Conservation (phyloP, 2,797 vertebrate genomes). For the Squalus acanthias region DNA sequence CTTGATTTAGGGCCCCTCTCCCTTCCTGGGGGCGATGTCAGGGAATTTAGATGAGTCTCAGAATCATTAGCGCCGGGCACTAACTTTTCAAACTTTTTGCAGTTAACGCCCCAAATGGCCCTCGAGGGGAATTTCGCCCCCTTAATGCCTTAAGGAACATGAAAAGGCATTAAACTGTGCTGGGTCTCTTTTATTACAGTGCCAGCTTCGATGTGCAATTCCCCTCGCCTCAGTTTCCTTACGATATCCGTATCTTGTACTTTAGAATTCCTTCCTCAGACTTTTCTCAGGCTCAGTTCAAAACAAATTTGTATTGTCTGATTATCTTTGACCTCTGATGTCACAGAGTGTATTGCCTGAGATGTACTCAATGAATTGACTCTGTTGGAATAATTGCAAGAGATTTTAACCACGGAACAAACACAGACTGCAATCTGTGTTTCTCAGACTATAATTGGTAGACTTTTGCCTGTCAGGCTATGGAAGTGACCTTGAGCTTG, state of each 20-base stretch:
- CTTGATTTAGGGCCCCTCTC: too few species aligned
- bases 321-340: conserved; percentile 7
- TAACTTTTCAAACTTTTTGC: too few species aligned
- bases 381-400: background rate
- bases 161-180: background rate
- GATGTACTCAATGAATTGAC: background rate
- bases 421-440: background rate
- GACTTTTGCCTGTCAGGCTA: background rate
- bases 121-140: too few species aligned
- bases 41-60: too few species aligned
- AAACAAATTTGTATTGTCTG: conserved; percentile 11
- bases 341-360: conserved; percentile 23
- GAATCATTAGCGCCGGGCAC: too few species aligned
- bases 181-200: background rate
- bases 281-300: background rate
- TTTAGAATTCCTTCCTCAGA: background rate
- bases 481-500: conserved; percentile 9
- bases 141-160: background rate
- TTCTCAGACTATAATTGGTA: conserved; percentile 20
- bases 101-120: too few species aligned
- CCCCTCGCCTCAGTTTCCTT: background rate
- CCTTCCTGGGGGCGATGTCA: too few species aligned
- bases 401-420: background rate
- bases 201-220: background rate
- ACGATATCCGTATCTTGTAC: background rate